These are phyloP conservation scores for Phenacoccus solenopsis DNA, from an alignment of 1,140 invertebrate species.

Conservation along the genomic window DNA sequence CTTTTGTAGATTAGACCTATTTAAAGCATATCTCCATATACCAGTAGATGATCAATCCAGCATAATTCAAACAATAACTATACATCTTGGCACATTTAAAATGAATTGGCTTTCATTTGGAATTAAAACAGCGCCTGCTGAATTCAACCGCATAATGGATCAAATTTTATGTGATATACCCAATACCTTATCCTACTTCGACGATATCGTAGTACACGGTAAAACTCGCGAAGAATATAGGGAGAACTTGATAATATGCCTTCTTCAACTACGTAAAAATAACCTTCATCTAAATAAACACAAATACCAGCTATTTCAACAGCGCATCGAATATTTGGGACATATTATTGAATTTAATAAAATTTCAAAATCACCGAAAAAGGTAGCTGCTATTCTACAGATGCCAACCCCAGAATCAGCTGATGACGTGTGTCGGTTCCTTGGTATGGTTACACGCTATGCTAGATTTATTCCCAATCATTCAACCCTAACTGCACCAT, in stretches of 20 bases:
- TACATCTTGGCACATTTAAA: too few relatives aligned
- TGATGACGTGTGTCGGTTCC: slow-evolving; percentile 29
- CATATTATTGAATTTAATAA: slow-evolving; percentile 25
- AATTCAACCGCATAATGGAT: too few relatives aligned
- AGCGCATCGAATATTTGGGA: slow-evolving; percentile 25
- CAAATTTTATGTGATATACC: too few relatives aligned
- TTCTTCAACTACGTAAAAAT: neutral
- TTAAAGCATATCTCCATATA: neutral
- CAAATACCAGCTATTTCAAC: slow-evolving; percentile 20
- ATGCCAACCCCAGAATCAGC: slow-evolving; percentile 30
- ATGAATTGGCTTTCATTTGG: too few relatives aligned
- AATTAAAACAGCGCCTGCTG: too few relatives aligned
- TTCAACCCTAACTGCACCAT: slow-evolving; percentile 19
- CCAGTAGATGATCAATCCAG: too few relatives aligned
- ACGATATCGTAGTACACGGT: too few relatives aligned
- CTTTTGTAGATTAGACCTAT: neutral
- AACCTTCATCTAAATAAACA: slow-evolving; percentile 22
- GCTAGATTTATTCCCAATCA: slow-evolving; percentile 28
- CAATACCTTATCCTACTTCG: too few relatives aligned
- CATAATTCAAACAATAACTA: too few relatives aligned
- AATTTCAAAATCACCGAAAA: slow-evolving; percentile 30
- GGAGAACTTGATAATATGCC: neutral
- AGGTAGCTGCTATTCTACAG: slow-evolving; percentile 32
- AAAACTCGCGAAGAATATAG: neutral
- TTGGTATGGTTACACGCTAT: slow-evolving; percentile 32